phyloP scores from a whole-genome alignment of 2,113 vertebrate species.

The Pygoscelis antarcticus region DNA sequence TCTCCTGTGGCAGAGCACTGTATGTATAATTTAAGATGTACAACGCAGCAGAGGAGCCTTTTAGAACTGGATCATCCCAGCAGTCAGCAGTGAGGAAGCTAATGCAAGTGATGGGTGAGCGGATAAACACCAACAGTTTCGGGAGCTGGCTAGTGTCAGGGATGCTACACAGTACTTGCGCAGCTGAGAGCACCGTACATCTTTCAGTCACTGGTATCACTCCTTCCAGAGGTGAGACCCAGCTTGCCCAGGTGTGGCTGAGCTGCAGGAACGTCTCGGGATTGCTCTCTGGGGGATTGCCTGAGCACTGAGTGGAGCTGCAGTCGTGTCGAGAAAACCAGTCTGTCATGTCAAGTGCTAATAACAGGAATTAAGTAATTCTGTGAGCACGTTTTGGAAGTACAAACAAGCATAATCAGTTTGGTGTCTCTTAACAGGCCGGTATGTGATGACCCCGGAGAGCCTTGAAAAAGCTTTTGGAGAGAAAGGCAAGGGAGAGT shows the following conservation, averaged over 20 bases:
- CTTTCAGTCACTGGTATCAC: background rate
- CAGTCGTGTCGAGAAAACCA: background rate
- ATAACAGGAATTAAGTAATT: background rate
- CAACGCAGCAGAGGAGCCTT: background rate
- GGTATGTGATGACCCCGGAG: background rate
- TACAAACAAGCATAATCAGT: background rate
- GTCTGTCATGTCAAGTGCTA: background rate
- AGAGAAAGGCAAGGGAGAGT: background rate
- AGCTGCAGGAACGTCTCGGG: background rate
- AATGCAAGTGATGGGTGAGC: background rate
- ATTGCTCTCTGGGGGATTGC: background rate
- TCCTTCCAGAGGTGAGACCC: background rate
- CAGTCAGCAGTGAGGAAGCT: background rate
- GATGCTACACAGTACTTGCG: accelerated
- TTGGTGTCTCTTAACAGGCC: background rate
- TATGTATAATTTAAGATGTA: background rate
- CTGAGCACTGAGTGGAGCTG: background rate
- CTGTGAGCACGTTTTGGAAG: background rate
- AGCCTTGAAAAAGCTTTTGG: background rate
- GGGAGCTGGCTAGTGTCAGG: background rate
- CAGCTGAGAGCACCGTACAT: accelerated
- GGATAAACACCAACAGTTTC: background rate
- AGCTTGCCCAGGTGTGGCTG: background rate
- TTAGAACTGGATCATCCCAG: background rate
- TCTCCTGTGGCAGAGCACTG: background rate